A percentile compares a stretch with the other conserved stretches of the same genome.
Evolutionary conservation across 2,888 invertebrate species (phyloP).

Genomic region (Trilocha varians): DNA sequence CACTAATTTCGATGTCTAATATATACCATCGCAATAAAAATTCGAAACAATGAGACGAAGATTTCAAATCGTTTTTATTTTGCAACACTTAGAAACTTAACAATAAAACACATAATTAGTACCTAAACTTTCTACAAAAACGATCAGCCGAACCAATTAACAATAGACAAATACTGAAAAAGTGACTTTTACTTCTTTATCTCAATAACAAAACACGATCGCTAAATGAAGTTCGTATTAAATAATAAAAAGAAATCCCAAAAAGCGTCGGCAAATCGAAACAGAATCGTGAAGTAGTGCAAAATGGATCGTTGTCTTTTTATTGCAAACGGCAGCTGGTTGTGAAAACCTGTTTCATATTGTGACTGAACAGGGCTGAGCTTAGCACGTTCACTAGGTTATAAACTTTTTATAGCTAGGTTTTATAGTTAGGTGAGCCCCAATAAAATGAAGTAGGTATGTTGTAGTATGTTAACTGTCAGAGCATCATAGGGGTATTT

Average conservation of each 20-base stretch:
- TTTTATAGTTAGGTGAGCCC: too few species aligned
- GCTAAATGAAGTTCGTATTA: not conserved
- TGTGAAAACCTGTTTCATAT: conserved; percentile 5
- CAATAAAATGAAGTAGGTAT: too few species aligned
- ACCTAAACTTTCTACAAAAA: too few species aligned
- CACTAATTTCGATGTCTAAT: not conserved
- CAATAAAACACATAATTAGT: too few species aligned
- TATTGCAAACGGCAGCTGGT: conserved; percentile 7
- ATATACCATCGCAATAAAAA: too few species aligned
- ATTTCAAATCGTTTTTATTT: not conserved
- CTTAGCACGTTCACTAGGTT: too few species aligned
- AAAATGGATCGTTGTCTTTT: conserved; percentile 8
- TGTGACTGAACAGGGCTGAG: not conserved
- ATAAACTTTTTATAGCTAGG: too few species aligned
- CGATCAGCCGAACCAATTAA: too few species aligned
- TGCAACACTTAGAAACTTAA: too few species aligned
- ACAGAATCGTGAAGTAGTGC: conserved; percentile 13
- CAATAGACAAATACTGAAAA: not conserved
- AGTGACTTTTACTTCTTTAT: not conserved
- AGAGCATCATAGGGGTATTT: too few species aligned
- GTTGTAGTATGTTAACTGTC: too few species aligned
- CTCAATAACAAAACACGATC: not conserved
- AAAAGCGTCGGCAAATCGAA: conserved; percentile 4
- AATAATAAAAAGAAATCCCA: conserved; percentile 3
- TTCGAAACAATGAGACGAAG: too few species aligned